Conservation (phyloP, 2,888 invertebrate species). For the Drosophila niveifrons region DNA sequence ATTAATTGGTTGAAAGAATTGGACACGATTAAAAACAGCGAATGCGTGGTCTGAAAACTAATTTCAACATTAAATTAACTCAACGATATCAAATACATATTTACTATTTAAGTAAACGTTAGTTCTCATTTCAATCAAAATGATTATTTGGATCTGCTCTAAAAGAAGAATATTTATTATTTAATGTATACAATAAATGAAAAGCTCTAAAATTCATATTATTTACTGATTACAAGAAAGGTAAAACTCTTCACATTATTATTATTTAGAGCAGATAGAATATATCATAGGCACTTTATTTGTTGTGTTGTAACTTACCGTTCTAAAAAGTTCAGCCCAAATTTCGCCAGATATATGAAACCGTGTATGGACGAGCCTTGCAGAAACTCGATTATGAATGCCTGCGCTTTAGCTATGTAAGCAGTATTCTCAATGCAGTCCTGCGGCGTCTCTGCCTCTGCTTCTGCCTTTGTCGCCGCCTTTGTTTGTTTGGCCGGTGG, state of each 20-base stretch:
- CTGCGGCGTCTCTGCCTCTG: conserved; percentile 7
- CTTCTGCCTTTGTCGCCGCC: neutral
- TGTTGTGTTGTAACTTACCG: conserved; percentile 73
- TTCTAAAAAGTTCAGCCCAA: conserved; percentile 83
- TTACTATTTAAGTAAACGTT: neutral
- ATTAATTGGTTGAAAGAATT: conserved; percentile 57
- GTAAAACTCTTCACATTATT: too few relatives aligned
- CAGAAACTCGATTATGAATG: conserved; percentile 83
- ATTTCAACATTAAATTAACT: neutral
- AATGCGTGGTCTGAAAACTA: neutral
- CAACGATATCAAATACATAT: neutral
- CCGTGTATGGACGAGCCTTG: conserved; percentile 85
- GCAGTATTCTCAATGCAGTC: conserved; percentile 10
- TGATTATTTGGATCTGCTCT: too few relatives aligned
- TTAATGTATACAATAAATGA: too few relatives aligned
- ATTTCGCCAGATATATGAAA: conserved; percentile 84
- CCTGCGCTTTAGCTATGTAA: conserved; percentile 67
- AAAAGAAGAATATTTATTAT: too few relatives aligned
- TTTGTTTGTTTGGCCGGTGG: neutral
- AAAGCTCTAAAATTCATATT: too few relatives aligned
- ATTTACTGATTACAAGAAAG: too few relatives aligned
- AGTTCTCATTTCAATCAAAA: too few relatives aligned
- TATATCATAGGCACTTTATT: neutral
- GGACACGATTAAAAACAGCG: neutral
- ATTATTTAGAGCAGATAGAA: neutral